A percentile compares a stretch with the other conserved stretches of the same genome.
Conservation (phyloP, 2,113 vertebrate genomes). For the Nothocercus nigrocapillus region DNA sequence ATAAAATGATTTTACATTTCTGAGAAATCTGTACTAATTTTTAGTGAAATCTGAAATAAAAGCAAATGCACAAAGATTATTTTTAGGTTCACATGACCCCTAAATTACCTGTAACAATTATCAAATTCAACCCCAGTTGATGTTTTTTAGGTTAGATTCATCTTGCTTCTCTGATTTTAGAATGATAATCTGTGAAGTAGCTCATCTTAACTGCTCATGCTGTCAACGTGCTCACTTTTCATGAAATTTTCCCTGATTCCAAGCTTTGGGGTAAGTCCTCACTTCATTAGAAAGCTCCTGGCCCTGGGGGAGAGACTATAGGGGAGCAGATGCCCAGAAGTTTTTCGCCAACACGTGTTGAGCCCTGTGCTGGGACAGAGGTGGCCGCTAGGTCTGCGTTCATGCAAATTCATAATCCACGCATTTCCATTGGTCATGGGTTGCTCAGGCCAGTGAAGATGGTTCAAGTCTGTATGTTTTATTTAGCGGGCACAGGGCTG, state of each 20-base stretch:
- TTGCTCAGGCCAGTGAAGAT: not conserved
- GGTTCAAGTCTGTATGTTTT: not conserved
- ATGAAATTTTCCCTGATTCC: not conserved
- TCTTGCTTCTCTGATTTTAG: not conserved
- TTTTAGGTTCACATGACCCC: not conserved
- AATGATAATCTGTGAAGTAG: not conserved
- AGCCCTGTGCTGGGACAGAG: not conserved
- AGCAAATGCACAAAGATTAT: not conserved
- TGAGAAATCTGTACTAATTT: not conserved
- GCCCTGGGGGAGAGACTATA: not conserved
- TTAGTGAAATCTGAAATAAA: not conserved
- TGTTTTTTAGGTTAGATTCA: not conserved
- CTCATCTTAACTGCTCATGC: not conserved
- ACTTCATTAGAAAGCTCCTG: not conserved
- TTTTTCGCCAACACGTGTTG: not conserved
- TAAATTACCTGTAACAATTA: not conserved
- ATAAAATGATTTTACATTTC: accelerated
- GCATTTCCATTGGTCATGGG: not conserved
- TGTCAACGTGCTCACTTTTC: not conserved
- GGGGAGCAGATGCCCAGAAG: not conserved
- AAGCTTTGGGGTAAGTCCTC: not conserved
- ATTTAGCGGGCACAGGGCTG: not conserved
- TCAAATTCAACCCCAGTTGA: not conserved
- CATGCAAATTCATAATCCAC: not conserved
- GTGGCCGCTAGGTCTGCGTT: accelerated